Base-by-base conservation (phyloP, 2,113 vertebrate genomes). In the Chloropsis cyanopogon region DNA sequence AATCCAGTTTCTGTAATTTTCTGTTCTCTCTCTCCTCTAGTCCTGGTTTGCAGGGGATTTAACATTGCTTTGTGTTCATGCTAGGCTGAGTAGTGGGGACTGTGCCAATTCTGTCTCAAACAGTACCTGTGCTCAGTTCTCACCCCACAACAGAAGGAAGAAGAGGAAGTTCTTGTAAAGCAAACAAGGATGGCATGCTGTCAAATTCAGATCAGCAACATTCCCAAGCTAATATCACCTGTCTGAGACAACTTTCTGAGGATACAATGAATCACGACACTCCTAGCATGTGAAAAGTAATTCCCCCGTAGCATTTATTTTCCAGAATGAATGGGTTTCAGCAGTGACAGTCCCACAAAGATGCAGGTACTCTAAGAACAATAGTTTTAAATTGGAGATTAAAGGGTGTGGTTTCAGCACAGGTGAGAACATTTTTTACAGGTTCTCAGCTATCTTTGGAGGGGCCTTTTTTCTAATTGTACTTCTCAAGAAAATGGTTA, bases 131-230 rank as follows among this genome's bases (percentile, higher is more conserved):
- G 50, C 18, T 65, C 26, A 6, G 7, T 47, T 65, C 69, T 81
- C 9, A 47, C 37, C 12, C 37, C n/a, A 33, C 12, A 39, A 7
- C 7, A 53, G 29, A 31, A 41, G 9, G 18, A 75, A 31, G 42
- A 81, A 46, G 16, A 41, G 23, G 9, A 39, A 81, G 10, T 5
- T 70, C 17, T 57, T 41, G 2, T 42, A 60, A 81, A 77, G 16
- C 26, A 47, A 61, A 44, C 15, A 11, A 56, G 54, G 12, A 61
- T 6, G 35, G 11, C 28, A 21, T 23, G 42, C 28, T 81, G 21
- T n/a, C 17, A 35, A 28, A n/a, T 24, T 73, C 2, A 0, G 4
- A 42, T 6, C 18, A 65, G 6, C 44, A 31, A 28, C 0, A 0
- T 46, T 12, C 39, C 12, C 46, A 33, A 65, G 2, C 9, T 78